These are phyloP conservation scores for Eriosoma lanigerum DNA, from an alignment of 1,140 invertebrate genomes.

Conservation along the genomic window DNA sequence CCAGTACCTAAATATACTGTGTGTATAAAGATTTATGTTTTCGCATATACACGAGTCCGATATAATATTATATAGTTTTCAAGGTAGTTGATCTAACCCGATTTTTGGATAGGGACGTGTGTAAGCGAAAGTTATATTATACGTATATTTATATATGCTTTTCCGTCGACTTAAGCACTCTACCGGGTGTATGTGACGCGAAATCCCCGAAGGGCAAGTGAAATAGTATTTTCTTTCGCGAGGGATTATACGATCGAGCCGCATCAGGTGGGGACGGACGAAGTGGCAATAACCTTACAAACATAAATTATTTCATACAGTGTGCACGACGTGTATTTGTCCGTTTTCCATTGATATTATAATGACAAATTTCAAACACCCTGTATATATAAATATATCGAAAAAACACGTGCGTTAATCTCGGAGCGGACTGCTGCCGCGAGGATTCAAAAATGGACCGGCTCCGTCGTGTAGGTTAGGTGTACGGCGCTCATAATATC, in stretches of 20 bases:
- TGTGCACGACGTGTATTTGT: no score
- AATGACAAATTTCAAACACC: no score
- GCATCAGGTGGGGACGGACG: not conserved
- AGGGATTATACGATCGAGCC: not conserved
- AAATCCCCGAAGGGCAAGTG: not conserved
- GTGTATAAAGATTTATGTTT: slow-evolving; percentile 14
- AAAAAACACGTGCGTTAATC: not conserved
- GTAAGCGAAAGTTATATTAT: not conserved
- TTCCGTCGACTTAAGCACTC: not conserved
- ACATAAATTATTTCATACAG: no score
- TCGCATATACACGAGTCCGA: not conserved
- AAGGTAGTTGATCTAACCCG: not conserved
- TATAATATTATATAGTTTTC: not conserved
- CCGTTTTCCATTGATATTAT: no score
- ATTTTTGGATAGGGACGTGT: not conserved
- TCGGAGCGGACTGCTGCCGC: not conserved
- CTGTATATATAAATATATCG: no score
- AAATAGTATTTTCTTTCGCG: not conserved
- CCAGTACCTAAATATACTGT: not conserved
- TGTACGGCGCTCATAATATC: no score
- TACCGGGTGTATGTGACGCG: not conserved
- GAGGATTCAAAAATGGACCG: not conserved
- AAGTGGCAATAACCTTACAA: slow-evolving; percentile 5
- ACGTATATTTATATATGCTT: no score
- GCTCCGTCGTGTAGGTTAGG: no score